These are phyloP conservation scores for Apeltes quadracus DNA, from an alignment of 2,113 vertebrate species.

Conservation along the genomic window DNA sequence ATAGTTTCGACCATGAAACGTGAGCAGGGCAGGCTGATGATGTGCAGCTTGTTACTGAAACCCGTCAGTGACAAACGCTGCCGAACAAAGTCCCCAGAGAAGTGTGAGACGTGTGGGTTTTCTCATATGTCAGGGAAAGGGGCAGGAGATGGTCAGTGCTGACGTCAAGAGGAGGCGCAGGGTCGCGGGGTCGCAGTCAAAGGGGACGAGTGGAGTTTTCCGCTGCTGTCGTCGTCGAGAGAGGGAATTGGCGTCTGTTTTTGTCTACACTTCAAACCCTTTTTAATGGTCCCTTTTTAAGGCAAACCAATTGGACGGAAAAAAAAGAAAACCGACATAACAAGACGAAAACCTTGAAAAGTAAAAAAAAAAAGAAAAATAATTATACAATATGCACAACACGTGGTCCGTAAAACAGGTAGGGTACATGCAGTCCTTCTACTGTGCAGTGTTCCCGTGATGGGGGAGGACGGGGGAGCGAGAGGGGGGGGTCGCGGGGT, in stretches of 20 bases:
- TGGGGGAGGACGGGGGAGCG: constrained; percentile 18
- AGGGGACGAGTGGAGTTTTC: constrained; percentile 57
- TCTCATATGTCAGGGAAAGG: constrained; percentile 32
- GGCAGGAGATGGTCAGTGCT: constrained; percentile 27
- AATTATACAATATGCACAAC: constrained; percentile 82
- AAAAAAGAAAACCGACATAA: constrained; percentile 62
- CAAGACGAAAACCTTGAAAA: constrained; percentile 58
- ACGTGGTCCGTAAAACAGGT: constrained; percentile 75
- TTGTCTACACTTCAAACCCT: constrained; percentile 75
- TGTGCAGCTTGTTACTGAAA: constrained; percentile 45
- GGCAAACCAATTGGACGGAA: constrained; percentile 79
- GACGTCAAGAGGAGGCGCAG: constrained; percentile 1
- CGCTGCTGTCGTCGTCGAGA: constrained; percentile 48
- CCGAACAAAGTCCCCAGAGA: constrained; percentile 47
- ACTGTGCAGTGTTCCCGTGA: constrained; percentile 70
- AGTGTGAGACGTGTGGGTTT: constrained; percentile 16
- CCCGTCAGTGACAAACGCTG: constrained; percentile 46
- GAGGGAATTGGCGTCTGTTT: constrained; percentile 65
- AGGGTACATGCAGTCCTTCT: constrained; percentile 79
- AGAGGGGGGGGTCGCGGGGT: constrained; percentile 16
- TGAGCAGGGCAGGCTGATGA: constrained; percentile 36
- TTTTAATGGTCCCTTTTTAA: constrained; percentile 85
- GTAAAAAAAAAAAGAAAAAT: constrained; percentile 70
- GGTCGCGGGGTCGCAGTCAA: constrained; percentile 5
- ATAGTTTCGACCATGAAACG: constrained; percentile 35